Conservation (phyloP, 2,888 invertebrate genomes). For the Nemurella pictetii region DNA sequence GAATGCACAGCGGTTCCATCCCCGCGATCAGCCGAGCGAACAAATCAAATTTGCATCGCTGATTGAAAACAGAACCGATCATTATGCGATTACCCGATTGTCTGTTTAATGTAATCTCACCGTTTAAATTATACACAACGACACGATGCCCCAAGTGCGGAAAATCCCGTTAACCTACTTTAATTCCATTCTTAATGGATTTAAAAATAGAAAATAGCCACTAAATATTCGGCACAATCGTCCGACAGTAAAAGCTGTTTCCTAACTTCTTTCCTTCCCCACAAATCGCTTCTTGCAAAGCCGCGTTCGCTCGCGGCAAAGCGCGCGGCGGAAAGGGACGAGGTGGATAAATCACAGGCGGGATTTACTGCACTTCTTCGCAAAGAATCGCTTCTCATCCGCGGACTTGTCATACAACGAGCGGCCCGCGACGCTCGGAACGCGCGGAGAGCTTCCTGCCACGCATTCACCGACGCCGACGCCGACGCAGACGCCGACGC, state of each 20-base stretch:
- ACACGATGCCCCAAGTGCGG: background rate
- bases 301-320: background rate
- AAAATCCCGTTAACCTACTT: background rate
- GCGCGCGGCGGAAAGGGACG: background rate
- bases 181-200: background rate
- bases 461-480: background rate
- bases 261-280: background rate
- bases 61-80: background rate
- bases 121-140: background rate
- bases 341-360: background rate
- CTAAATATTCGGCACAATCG: background rate
- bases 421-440: background rate
- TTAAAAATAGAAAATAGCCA: background rate
- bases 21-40: too few species aligned
- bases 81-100: background rate
- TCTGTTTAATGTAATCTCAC: background rate
- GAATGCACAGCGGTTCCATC: too few species aligned
- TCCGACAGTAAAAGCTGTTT: background rate
- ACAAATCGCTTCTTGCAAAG: background rate
- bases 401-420: background rate
- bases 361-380: background rate
- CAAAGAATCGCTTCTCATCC: background rate
- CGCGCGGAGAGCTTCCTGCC: background rate
- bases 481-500: background rate
- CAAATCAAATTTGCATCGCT: background rate